Percentiles rank a stretch among this genome's conserved stretches.
Conservation (phyloP, 2,888 invertebrate species). For the Deroplatys truncata region DNA sequence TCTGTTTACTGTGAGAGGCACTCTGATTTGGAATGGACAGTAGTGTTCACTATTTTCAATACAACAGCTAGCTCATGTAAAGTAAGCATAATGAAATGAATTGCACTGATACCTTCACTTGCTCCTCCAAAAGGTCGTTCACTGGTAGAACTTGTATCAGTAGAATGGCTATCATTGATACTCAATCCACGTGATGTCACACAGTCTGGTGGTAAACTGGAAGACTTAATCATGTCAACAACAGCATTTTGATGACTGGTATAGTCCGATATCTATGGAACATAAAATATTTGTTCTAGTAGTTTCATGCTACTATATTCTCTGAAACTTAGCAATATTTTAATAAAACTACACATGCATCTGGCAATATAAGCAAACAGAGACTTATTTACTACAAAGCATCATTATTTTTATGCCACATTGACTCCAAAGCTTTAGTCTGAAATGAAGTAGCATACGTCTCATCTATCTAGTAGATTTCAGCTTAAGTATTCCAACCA, state of each 20-base stretch:
- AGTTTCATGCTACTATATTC: no score
- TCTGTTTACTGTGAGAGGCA: no score
- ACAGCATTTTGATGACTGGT: constrained; percentile 3
- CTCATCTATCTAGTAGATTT: no score
- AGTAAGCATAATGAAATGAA: background rate
- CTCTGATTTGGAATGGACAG: no score
- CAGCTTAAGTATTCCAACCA: no score
- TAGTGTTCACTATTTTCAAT: background rate
- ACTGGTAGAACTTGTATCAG: constrained; percentile 51
- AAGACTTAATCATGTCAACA: constrained; percentile 30
- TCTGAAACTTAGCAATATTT: no score
- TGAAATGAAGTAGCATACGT: no score
- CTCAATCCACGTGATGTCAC: constrained; percentile 32
- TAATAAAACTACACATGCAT: no score
- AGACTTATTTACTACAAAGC: no score
- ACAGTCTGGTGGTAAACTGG: constrained; percentile 45
- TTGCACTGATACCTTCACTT: constrained; percentile 39
- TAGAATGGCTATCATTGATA: constrained; percentile 47
- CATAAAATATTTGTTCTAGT: background rate
- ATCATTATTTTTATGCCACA: no score
- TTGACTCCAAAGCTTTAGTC: no score
- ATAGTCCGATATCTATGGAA: constrained; percentile 14
- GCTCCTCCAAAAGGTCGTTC: constrained; percentile 43
- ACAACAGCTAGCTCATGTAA: background rate
- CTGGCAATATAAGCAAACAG: no score